phyloP scores from a whole-genome alignment of 1,140 invertebrate genomes.

The Drosophila sechellia region DNA sequence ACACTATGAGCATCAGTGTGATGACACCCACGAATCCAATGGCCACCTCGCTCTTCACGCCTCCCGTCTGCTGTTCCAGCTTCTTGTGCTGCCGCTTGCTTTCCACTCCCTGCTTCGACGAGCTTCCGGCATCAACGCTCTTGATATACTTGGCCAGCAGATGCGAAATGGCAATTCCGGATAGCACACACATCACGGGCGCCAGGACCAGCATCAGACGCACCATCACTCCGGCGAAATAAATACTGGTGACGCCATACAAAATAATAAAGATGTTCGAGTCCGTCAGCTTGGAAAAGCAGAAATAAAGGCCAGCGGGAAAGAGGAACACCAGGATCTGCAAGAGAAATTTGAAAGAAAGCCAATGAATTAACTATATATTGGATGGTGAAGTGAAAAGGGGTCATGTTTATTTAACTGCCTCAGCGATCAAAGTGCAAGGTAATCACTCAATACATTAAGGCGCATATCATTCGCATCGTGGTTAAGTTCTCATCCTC shows the following conservation, averaged over 20 bases:
- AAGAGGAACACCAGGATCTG: slow-evolving; percentile 97
- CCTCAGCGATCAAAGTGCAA: slow-evolving; percentile 84
- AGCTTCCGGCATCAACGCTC: slow-evolving; percentile 89
- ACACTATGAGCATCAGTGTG: slow-evolving; percentile 94
- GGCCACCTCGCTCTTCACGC: slow-evolving; percentile 95
- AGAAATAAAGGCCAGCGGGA: slow-evolving; percentile 97
- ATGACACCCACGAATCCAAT: slow-evolving; percentile 93
- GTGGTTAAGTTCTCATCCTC: slow-evolving; percentile 49
- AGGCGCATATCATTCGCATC: slow-evolving; percentile 77
- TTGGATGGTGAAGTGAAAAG: too few relatives aligned
- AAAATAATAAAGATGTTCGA: slow-evolving; percentile 99
- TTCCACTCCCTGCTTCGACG: slow-evolving; percentile 69
- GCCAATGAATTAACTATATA: slow-evolving; percentile 1
- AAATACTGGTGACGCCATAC: slow-evolving; percentile 98
- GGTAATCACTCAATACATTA: slow-evolving; percentile 82
- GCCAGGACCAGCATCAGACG: slow-evolving; percentile 98
- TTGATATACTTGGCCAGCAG: slow-evolving; percentile 96
- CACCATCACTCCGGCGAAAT: slow-evolving; percentile 99
- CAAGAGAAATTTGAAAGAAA: slow-evolving; percentile 9
- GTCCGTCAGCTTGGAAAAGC: slow-evolving; percentile 96
- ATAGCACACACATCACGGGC: slow-evolving; percentile 98
- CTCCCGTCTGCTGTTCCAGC: slow-evolving; percentile 91
- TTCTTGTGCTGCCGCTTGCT: slow-evolving; percentile 87
- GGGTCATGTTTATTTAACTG: neutral
- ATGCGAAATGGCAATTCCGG: slow-evolving; percentile 96